These are phyloP conservation scores for Pseudorectes ferrugineus DNA, from an alignment of 2,113 vertebrate species.

Conservation along the genomic window DNA sequence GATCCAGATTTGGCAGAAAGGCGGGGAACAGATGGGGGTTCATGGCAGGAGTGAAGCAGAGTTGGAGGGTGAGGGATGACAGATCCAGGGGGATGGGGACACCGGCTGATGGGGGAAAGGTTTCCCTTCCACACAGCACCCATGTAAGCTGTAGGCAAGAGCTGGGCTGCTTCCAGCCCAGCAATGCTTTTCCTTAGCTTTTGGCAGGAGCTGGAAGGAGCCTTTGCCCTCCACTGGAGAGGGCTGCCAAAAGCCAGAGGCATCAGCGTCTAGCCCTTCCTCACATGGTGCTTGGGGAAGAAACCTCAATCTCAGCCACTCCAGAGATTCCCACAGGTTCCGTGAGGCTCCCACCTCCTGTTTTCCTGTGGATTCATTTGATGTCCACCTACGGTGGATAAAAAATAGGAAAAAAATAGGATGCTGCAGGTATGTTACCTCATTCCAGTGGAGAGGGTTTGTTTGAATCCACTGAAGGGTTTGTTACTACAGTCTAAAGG, in stretches of 20 bases:
- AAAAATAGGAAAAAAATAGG: neutral
- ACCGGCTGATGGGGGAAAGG: neutral
- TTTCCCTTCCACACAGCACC: neutral
- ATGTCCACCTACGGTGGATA: neutral
- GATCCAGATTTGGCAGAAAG: neutral
- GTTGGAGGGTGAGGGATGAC: neutral
- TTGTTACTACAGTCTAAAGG: neutral
- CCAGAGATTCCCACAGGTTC: neutral
- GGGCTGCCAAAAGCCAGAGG: neutral
- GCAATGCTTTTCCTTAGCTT: neutral
- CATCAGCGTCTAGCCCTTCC: neutral
- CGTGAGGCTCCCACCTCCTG: neutral
- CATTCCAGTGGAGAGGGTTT: neutral
- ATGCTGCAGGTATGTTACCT: fast-evolving
- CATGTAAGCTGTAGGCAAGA: neutral
- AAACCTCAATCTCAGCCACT: neutral
- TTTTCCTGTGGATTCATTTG: neutral
- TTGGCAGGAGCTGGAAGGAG: neutral
- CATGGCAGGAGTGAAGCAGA: fast-evolving
- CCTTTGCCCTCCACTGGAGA: neutral
- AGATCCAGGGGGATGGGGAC: neutral
- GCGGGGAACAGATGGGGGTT: neutral
- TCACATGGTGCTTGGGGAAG: neutral
- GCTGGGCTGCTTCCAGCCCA: neutral
- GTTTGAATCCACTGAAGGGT: neutral